Percentiles rank a stretch among this genome's conserved stretches.
These are phyloP conservation scores for Gnatocerus cornutus DNA, from an alignment of 2,888 invertebrate genomes.

Conservation along the genomic window DNA sequence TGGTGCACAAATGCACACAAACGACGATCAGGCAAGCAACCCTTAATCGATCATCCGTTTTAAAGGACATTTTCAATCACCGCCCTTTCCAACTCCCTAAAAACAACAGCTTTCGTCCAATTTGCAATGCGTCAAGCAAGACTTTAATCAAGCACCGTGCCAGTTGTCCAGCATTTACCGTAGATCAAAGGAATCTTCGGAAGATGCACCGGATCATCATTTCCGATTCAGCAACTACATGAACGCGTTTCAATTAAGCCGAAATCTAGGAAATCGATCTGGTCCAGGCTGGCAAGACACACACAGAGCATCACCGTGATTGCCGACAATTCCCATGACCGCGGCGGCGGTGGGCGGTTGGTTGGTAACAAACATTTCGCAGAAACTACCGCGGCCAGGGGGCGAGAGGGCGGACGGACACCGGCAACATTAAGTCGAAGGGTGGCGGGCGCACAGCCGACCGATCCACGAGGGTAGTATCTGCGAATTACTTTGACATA, in stretches of 20 bases:
- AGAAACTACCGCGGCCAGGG: conserved; percentile 40
- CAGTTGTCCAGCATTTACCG: conserved; percentile 33
- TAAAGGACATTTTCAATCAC: conserved; percentile 24
- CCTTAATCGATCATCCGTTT: conserved; percentile 21
- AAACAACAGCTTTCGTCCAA: conserved; percentile 26
- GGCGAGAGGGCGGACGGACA: conserved; percentile 18
- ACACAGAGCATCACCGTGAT: conserved; percentile 47
- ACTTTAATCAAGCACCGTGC: conserved; percentile 24
- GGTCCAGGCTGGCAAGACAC: conserved; percentile 40
- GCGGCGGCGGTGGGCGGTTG: conserved; percentile 31
- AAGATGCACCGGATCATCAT: conserved; percentile 45
- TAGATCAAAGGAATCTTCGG: conserved; percentile 29
- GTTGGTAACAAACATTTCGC: conserved; percentile 49
- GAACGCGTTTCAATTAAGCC: conserved; percentile 44
- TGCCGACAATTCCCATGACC: conserved; percentile 47
- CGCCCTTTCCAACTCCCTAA: conserved; percentile 18
- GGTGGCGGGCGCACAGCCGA: conserved; percentile 41
- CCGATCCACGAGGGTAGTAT: conserved; percentile 48
- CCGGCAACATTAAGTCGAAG: conserved; percentile 43
- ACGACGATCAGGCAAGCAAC: conserved; percentile 1
- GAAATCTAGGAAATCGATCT: conserved; percentile 45
- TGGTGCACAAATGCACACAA: conserved; percentile 13
- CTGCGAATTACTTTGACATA: conserved; percentile 57
- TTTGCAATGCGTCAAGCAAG: conserved; percentile 30
- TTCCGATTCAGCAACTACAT: conserved; percentile 42